Base-by-base conservation (phyloP, 2,113 vertebrate species). In the Hippolais icterina region DNA sequence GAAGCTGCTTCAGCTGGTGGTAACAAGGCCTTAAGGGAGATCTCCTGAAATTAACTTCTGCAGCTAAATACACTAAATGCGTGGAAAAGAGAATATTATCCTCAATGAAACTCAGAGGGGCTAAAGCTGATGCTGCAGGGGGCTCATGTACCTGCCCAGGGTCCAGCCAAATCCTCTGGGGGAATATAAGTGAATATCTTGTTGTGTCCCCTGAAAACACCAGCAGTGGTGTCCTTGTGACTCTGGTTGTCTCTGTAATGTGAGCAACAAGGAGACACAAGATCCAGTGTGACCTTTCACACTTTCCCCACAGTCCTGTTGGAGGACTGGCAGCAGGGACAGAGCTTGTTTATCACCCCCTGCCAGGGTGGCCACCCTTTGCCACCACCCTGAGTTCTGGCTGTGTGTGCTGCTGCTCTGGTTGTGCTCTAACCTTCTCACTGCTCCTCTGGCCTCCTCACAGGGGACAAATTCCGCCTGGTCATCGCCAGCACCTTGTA, bases 401-500 rank as follows among this genome's bases (percentile, higher is more conserved):
- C 31, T 16, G 13, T 12, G 12, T 6, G 27, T 1, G 5, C 19
- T 41, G 31, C 44, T 2, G 7, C 28, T 49, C 31, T 54, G 31
- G 9, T n/a, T 53, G 29, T 4, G 4, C 52, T 37, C 8, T 7
- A 2, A 0, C 29, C 20, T 65, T 68, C 47, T 71, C 33, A 28
- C 29, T 1, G 1, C 7, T 79, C 5, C 42, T 86, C 27, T 72
- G 52, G 37, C 11, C 15, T 80, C 8, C 72, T 90, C 31, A 11
- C 79, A 99, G 99, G 99, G 80, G 99, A 99, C 97, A 99, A 99
- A 76, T 99, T 99, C 93, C 98, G 99, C 61, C 94, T 99, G 96
- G 99, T 99, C 31, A 99, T 99, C 23, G 99, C 99, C 81, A 99
- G 99, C 96, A 99, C 99, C 3, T 97, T 99, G 89, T 99, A 99